These are phyloP conservation scores for Vespertilio murinus DNA, from an alignment of 2,797 vertebrate genomes.

Conservation along the genomic window DNA sequence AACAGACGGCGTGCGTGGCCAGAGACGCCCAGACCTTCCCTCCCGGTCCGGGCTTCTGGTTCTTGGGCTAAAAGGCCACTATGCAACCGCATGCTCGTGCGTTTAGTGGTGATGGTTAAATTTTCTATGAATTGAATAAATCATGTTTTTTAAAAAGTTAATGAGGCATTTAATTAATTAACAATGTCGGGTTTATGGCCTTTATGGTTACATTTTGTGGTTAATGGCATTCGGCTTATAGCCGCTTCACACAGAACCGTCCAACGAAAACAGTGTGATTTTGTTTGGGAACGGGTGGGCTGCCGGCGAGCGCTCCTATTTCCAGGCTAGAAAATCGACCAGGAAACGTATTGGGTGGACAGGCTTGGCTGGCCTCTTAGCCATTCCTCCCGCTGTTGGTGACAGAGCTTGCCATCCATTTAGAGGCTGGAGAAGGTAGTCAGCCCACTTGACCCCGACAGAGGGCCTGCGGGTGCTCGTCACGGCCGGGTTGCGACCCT, in stretches of 20 bases:
- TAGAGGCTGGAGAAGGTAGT: background rate
- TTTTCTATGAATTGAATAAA: slow-evolving; percentile 87
- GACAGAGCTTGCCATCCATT: background rate
- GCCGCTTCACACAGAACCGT: slow-evolving; percentile 80
- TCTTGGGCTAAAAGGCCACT: slow-evolving; percentile 62
- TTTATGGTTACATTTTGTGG: slow-evolving; percentile 87
- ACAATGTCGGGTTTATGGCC: slow-evolving; percentile 86
- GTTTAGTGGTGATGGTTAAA: slow-evolving; percentile 77
- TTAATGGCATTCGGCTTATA: slow-evolving; percentile 85
- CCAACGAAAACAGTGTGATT: slow-evolving; percentile 76
- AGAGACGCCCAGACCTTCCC: background rate
- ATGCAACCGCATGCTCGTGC: slow-evolving; percentile 74
- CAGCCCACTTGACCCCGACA: background rate
- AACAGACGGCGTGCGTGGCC: slow-evolving; percentile 21
- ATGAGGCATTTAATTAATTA: slow-evolving; percentile 90
- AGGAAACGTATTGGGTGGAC: background rate
- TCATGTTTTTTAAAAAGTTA: slow-evolving; percentile 87
- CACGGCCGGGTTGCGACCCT: background rate
- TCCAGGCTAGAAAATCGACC: background rate
- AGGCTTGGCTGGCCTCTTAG: background rate
- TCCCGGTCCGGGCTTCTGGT: background rate
- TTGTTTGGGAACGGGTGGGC: slow-evolving; percentile 77
- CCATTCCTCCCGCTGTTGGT: background rate
- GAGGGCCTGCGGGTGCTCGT: background rate
- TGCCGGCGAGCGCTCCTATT: slow-evolving; percentile 25